Percentiles rank a stretch among this genome's conserved stretches.
Evolutionary conservation across 2,888 invertebrate genomes (phyloP).

Genomic region (Tanypteryx hageni): DNA sequence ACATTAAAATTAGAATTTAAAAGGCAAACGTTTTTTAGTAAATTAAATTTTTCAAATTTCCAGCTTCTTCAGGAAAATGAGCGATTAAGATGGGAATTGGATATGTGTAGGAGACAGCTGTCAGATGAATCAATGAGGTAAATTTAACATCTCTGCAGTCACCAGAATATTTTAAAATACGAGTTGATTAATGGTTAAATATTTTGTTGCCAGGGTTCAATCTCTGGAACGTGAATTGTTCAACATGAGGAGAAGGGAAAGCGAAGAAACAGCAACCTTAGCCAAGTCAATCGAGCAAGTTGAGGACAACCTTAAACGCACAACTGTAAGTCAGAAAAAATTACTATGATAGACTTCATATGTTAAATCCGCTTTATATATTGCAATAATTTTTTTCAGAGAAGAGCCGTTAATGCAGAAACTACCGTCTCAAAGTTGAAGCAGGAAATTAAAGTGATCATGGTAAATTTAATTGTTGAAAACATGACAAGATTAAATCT

Average conservation of each 20-base stretch:
- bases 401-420: constrained; percentile 80
- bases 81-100: constrained; percentile 78
- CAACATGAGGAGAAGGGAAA: constrained; percentile 77
- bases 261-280: constrained; percentile 77
- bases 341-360: constrained; percentile 9
- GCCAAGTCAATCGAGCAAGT: constrained; percentile 79
- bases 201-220: constrained; percentile 74
- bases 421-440: constrained; percentile 81
- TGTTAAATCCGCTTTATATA: neutral
- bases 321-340: constrained; percentile 75
- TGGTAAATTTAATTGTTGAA: constrained; percentile 76
- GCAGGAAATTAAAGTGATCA: constrained; percentile 83
- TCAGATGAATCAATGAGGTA: constrained; percentile 76
- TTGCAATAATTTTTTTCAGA: constrained; percentile 75
- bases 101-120: constrained; percentile 77
- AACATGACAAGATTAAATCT: too few species aligned
- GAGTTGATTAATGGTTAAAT: neutral
- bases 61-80: constrained; percentile 75
- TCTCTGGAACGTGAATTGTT: constrained; percentile 78
- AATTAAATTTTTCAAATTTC: neutral
- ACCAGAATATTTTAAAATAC: neutral
- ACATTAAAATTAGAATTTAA: too few species aligned
- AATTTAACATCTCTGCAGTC: constrained; percentile 52
- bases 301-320: constrained; percentile 79
- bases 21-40: neutral